A percentile compares a stretch with the other conserved stretches of the same genome.
Conservation (phyloP, 2,797 vertebrate species). For the Cynodonichthys magdalenae region DNA sequence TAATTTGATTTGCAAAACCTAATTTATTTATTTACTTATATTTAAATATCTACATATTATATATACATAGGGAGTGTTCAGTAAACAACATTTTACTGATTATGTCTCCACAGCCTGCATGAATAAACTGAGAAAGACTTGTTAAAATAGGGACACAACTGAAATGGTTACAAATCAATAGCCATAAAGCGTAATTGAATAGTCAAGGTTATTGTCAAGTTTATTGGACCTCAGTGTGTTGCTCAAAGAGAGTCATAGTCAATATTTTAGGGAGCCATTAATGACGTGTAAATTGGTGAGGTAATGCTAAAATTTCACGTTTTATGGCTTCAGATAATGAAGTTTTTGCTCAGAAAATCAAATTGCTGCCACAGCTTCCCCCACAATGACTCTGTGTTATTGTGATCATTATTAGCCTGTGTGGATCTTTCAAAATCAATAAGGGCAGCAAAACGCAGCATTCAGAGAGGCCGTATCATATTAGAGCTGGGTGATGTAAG, state of each 20-base stretch:
- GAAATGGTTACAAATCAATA: slow-evolving; percentile 38
- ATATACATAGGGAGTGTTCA: no score
- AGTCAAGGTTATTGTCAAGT: slow-evolving; percentile 41
- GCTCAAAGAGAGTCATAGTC: slow-evolving; percentile 29
- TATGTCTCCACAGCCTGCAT: background rate
- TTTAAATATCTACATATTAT: no score
- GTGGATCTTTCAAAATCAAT: slow-evolving; percentile 17
- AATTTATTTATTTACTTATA: no score
- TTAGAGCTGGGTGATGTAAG: slow-evolving; percentile 13
- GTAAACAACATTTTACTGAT: slow-evolving; percentile 4
- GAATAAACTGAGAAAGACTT: slow-evolving; percentile 27
- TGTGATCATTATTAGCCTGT: slow-evolving; percentile 20
- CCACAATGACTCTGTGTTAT: slow-evolving; percentile 21
- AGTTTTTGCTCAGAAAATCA: slow-evolving; percentile 17
- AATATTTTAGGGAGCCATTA: slow-evolving; percentile 32
- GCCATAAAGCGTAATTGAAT: slow-evolving; percentile 47
- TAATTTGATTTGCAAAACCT: background rate
- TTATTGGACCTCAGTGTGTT: slow-evolving; percentile 27
- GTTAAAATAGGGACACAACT: slow-evolving; percentile 22
- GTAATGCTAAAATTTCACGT: slow-evolving; percentile 33
- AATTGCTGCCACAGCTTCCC: slow-evolving; percentile 10
- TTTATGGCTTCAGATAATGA: slow-evolving; percentile 32
- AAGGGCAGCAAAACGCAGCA: slow-evolving; percentile 11
- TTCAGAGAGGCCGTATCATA: slow-evolving; percentile 19
- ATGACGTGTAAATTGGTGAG: slow-evolving; percentile 33